These are phyloP conservation scores for Ivindomyrus marchei DNA, from an alignment of 2,113 vertebrate genomes.

Conservation along the genomic window DNA sequence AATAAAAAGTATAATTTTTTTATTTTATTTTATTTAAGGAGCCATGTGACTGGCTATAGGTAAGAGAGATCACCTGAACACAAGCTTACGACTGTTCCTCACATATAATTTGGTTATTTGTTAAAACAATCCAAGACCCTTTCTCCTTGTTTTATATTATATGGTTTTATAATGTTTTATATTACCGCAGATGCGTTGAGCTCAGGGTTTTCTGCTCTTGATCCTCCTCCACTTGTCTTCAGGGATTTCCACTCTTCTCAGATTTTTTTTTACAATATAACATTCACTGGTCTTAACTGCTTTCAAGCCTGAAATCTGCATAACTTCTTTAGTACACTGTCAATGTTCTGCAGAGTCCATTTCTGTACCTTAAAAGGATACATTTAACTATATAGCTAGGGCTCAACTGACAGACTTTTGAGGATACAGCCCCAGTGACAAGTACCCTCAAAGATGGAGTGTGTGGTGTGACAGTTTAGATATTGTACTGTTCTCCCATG, in stretches of 20 bases:
- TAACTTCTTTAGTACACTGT: neutral
- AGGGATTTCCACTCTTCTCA: neutral
- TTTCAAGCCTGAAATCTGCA: neutral
- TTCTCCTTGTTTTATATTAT: neutral
- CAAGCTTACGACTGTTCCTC: neutral
- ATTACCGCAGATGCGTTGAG: neutral
- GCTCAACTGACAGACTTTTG: neutral
- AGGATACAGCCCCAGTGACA: neutral
- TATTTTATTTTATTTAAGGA: neutral
- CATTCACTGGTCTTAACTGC: neutral
- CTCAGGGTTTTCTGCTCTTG: neutral
- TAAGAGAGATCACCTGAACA: neutral
- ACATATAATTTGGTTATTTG: neutral
- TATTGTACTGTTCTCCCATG: neutral
- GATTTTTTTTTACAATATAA: neutral
- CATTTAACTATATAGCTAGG: neutral
- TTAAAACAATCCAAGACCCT: neutral
- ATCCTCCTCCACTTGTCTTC: neutral
- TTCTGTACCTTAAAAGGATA: neutral
- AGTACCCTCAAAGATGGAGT: neutral
- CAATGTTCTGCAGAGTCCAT: neutral
- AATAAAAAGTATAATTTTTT: no score
- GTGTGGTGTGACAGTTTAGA: neutral
- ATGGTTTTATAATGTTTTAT: neutral
- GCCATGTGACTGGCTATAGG: neutral